Evolutionary conservation across 2,888 invertebrate genomes (phyloP).

Genomic region (Limenitis camilla): DNA sequence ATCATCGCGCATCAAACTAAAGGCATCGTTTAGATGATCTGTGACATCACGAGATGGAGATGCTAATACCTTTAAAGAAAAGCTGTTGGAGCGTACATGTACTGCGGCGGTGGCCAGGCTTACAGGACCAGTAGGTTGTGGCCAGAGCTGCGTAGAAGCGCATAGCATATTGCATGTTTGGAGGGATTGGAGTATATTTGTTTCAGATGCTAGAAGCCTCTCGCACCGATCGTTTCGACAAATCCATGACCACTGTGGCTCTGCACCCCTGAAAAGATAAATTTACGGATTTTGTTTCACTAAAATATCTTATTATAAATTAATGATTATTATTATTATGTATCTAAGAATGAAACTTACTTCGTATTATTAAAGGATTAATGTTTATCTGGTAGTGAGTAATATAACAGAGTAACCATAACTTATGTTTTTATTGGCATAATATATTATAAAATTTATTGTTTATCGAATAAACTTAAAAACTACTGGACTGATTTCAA

Average conservation of each 20-base stretch:
- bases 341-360: too few relatives aligned
- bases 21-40: conserved; percentile 65
- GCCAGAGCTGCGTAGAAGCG: conserved; percentile 84
- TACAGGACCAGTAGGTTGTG: conserved; percentile 83
- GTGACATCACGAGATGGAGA: conserved; percentile 52
- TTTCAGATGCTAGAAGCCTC: conserved; percentile 60
- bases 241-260: conserved; percentile 84
- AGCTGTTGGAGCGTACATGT: conserved; percentile 70
- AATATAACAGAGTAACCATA: not conserved
- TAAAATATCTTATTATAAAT: too few relatives aligned
- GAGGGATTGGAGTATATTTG: conserved; percentile 72
- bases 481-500: too few relatives aligned
- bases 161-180: conserved; percentile 87
- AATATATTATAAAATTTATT: not conserved
- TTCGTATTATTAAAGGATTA: too few relatives aligned
- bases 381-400: too few relatives aligned
- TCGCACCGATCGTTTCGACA: conserved; percentile 83
- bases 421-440: not conserved
- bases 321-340: too few relatives aligned
- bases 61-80: conserved; percentile 59
- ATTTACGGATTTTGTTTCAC: not conserved
- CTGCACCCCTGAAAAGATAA: conserved; percentile 54
- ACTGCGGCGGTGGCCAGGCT: conserved; percentile 78
- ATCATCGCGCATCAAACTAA: conserved; percentile 67
- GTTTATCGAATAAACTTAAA: too few relatives aligned